Evolutionary conservation across 2,113 vertebrate species (phyloP), one percentile per base, ranked within the genome.

Genomic region (Sinocyclocheilus anshuiensis): DNA sequence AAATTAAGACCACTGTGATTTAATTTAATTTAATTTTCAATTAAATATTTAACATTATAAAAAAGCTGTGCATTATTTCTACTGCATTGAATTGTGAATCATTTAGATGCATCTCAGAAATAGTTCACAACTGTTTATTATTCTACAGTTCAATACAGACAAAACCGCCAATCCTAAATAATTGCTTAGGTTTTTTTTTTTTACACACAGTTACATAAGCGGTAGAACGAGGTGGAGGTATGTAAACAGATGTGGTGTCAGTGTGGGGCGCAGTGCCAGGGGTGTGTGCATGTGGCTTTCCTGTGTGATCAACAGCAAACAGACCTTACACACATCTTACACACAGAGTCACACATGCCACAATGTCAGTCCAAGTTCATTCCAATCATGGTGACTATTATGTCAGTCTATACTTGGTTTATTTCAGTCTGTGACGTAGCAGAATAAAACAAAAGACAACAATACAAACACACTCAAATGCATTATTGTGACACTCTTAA

Each of bases 241-340:
- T 93, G 92, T 92, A 93, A 94, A 94, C 93, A 93, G 92, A 91
- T 93, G 91, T 91, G 91, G 84, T 93, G 88, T 93, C 93, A 90
- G 90, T 76, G 78, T 86, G 83, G 87, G 81, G 84, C 84, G 84
- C 83, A 81, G 81, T 91, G 90, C 91, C 86, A 91, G 61, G 63
- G 80, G 75, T 84, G 45, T 83, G 57, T 80, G 50, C 67, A 79
- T 83, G 77, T 79, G 88, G 84, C 50, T 84, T 77, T 77, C 75
- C 78, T 89, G 87, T 79, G 84, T 82, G 86, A 81, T 80, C 65
- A 89, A 81, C 80, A 71, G 86, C 82, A 86, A 76, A 83, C 71
- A 69, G 84, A 77, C 57, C 16, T 61, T 61, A 61, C 9, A 57
- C 55, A 84, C 20, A 75, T 67, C 42, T 81, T 72, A 89, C 75